A percentile compares a stretch with the other conserved stretches of the same genome.
phyloP scores from a whole-genome alignment of 2,113 vertebrate species.

The Odocoileus hemionus region DNA sequence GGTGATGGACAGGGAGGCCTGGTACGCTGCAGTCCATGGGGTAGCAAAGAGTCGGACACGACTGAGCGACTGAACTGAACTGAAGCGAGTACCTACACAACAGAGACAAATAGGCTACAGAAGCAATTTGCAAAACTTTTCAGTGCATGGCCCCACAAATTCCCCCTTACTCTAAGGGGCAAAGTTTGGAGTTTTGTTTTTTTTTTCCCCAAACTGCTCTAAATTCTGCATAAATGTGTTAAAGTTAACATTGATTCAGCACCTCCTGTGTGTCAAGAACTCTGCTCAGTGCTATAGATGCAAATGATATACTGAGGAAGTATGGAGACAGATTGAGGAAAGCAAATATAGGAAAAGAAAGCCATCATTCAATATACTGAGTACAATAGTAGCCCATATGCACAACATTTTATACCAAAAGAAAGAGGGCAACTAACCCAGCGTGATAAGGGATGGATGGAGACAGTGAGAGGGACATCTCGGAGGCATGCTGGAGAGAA shows the following conservation, averaged over 20 bases:
- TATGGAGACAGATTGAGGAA: background rate
- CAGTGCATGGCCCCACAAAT: background rate
- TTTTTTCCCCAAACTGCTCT: background rate
- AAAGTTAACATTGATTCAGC: background rate
- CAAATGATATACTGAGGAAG: background rate
- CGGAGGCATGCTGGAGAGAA: background rate
- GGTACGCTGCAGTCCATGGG: fast-evolving
- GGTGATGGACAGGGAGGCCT: background rate
- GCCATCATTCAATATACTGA: background rate
- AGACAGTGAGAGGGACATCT: background rate
- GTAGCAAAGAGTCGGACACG: background rate
- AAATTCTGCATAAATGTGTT: conserved; percentile 9
- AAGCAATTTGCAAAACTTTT: background rate
- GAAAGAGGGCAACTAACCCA: background rate
- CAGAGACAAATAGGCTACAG: background rate
- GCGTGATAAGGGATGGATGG: background rate
- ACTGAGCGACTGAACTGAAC: background rate
- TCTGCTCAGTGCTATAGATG: background rate
- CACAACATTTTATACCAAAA: background rate
- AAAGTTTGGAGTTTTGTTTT: background rate
- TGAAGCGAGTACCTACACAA: background rate
- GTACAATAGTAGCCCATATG: background rate
- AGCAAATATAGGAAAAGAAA: background rate
- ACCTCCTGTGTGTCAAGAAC: background rate
- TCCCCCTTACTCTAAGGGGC: background rate